Percentiles rank a stretch among this genome's conserved stretches.
These are phyloP conservation scores for Lutjanus campechanus DNA, from an alignment of 2,797 vertebrate genomes.

Conservation along the genomic window DNA sequence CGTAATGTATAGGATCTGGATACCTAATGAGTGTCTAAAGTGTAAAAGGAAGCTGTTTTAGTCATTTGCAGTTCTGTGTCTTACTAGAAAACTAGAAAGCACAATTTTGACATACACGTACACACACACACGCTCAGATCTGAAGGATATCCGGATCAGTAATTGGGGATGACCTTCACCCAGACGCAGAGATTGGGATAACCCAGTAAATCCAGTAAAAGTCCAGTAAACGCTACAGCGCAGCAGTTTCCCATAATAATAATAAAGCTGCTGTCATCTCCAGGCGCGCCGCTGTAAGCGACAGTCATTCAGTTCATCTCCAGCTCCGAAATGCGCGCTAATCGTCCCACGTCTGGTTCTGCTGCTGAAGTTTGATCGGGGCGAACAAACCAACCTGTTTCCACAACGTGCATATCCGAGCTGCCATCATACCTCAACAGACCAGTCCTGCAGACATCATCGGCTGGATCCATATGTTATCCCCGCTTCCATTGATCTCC, in stretches of 20 bases:
- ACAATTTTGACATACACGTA: background rate
- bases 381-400: conserved; percentile 66
- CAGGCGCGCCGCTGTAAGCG: conserved; percentile 49
- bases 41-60: background rate
- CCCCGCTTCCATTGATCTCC: conserved; percentile 51
- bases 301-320: conserved; percentile 49
- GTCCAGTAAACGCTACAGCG: conserved; percentile 41
- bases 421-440: conserved; percentile 57
- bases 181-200: conserved; percentile 48
- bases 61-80: conserved; percentile 5
- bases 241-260: conserved; percentile 53
- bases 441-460: conserved; percentile 38
- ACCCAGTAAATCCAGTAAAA: conserved; percentile 56
- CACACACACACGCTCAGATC: conserved; percentile 15
- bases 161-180: conserved; percentile 70
- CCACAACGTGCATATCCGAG: conserved; percentile 43
- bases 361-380: conserved; percentile 71
- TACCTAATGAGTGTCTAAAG: background rate
- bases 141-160: conserved; percentile 45
- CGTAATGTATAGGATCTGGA: conserved; percentile 5
- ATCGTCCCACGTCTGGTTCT: conserved; percentile 58
- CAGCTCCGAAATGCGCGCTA: conserved; percentile 50
- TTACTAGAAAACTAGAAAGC: conserved; percentile 17
- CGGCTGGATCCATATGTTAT: conserved; percentile 48
- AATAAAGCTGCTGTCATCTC: conserved; percentile 57